A percentile compares a stretch with the other conserved stretches of the same genome.
phyloP scores from a whole-genome alignment of 2,113 vertebrate genomes.

The Pogonocichla stellata region DNA sequence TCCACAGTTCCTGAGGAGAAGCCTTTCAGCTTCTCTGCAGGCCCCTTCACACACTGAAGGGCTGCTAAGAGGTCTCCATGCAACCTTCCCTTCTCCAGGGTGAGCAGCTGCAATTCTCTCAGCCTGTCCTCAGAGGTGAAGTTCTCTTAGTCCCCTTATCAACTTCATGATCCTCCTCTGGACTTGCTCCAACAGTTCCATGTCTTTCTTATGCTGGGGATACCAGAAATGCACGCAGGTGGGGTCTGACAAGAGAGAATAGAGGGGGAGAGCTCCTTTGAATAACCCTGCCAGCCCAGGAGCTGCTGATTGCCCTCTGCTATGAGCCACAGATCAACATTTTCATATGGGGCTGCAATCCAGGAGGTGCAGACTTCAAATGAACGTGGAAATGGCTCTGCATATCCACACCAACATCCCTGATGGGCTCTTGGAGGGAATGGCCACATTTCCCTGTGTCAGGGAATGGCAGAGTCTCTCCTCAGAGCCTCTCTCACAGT shows the following conservation, averaged over 20 bases:
- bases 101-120: neutral
- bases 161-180: neutral
- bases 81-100: too few relatives aligned
- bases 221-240: neutral
- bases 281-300: neutral
- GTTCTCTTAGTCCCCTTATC: neutral
- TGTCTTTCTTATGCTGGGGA: neutral
- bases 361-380: neutral
- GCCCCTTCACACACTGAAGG: neutral
- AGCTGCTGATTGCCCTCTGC: neutral
- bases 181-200: neutral
- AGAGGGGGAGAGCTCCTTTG: neutral
- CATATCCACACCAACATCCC: neutral
- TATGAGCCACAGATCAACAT: accelerated
- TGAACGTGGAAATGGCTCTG: accelerated
- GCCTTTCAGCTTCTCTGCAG: neutral
- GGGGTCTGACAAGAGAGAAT: neutral
- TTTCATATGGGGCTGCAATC: neutral
- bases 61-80: too few relatives aligned
- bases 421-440: neutral
- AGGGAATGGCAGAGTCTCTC: neutral
- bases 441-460: too few relatives aligned
- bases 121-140: neutral
- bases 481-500: neutral
- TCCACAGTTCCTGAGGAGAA: neutral